Conservation (phyloP, 2,888 invertebrate genomes). For the Apomyelois bistriatella region DNA sequence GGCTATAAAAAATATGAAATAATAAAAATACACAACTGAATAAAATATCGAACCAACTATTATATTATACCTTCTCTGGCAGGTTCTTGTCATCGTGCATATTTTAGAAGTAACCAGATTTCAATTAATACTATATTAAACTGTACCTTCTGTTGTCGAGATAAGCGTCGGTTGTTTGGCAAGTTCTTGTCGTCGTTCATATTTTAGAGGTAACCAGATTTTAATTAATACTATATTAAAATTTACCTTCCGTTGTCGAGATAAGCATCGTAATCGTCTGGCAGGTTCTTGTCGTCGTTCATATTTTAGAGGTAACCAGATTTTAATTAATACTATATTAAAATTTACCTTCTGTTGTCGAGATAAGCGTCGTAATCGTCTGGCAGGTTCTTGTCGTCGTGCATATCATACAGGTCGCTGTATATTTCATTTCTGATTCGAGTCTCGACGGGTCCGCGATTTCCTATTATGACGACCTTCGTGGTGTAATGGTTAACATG, state of each 20-base stretch:
- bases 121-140: too few species aligned
- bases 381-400: conserved; percentile 81
- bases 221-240: too few species aligned
- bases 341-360: conserved; percentile 72
- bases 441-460: conserved; percentile 86
- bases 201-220: conserved; percentile 86
- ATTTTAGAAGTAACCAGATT: conserved; percentile 86
- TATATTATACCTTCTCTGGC: too few species aligned
- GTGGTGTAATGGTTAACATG: too few species aligned
- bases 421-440: conserved; percentile 89
- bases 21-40: too few species aligned
- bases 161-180: conserved; percentile 70
- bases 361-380: conserved; percentile 74
- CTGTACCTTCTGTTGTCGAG: conserved; percentile 75
- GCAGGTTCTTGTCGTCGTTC: conserved; percentile 81
- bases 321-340: too few species aligned
- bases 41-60: too few species aligned
- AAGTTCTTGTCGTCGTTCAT: conserved; percentile 82
- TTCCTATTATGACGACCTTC: too few species aligned
- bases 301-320: conserved; percentile 86
- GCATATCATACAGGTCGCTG: conserved; percentile 84
- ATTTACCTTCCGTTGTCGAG: conserved; percentile 75
- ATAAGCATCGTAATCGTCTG: conserved; percentile 74
- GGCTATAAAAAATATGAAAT: too few species aligned
- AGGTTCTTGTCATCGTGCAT: conserved; percentile 82